Evolutionary conservation across 2,113 vertebrate genomes (phyloP).

Genomic region (Ophthalmolycus amberensis): DNA sequence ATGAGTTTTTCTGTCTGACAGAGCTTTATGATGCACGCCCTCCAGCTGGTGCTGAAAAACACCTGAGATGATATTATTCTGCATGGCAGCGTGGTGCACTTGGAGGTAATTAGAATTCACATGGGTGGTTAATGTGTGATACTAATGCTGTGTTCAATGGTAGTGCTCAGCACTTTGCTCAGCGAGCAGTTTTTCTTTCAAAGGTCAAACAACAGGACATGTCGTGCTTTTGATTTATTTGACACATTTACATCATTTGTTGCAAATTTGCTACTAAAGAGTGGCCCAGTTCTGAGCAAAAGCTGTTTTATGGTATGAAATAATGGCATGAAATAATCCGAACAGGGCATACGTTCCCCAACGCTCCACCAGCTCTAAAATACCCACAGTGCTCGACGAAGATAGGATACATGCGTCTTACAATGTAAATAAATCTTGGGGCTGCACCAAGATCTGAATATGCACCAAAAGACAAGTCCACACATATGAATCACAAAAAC

Average conservation of each 20-base stretch:
- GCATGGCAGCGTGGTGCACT: neutral
- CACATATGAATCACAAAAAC: neutral
- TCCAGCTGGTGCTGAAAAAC: neutral
- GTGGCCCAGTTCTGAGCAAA: neutral
- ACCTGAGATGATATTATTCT: conserved; percentile 25
- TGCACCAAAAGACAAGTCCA: neutral
- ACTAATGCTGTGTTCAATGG: conserved; percentile 12
- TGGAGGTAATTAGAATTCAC: conserved; percentile 51
- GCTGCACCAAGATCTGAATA: neutral
- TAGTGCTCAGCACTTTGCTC: conserved; percentile 37
- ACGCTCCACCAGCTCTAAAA: neutral
- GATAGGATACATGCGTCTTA: neutral
- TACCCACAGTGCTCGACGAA: neutral
- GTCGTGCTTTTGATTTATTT: neutral
- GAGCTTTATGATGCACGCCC: conserved; percentile 23
- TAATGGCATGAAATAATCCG: no score
- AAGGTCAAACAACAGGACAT: neutral
- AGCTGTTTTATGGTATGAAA: neutral
- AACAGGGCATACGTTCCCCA: neutral
- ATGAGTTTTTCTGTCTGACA: conserved; percentile 35
- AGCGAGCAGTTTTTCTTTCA: neutral
- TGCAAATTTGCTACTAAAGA: neutral
- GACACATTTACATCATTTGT: neutral
- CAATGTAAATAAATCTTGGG: neutral
- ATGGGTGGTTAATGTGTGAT: conserved; percentile 16